Evolutionary conservation across 2,797 vertebrate genomes (phyloP), one percentile per base, ranked within the genome.

Genomic region (Phalanger gymnotis): DNA sequence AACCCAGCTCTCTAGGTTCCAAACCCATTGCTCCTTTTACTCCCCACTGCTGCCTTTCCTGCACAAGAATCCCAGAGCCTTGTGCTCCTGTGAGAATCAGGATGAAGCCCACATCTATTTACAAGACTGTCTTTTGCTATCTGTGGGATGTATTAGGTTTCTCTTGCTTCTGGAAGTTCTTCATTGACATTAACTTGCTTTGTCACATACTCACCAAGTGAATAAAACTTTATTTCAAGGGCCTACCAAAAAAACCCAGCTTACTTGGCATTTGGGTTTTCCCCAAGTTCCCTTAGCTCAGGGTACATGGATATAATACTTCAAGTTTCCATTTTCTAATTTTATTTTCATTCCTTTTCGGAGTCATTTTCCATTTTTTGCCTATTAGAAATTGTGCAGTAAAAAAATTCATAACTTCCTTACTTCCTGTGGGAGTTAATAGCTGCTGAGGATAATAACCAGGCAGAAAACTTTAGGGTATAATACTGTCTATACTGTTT

Each of bases 351-450:
- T 94, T 96, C 66, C 27, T 96, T 89, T 94, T 96, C 91, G 61
- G 92, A 96, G 90, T 73, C 40, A 96, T 91, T 96, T 96, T 94
- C 73, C 6, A 34, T 92, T 95, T 97, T 96, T 92, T 93, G 66
- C 31, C 91, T 95, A 54, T 53, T 95, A 90, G 90, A 95, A 97
- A 96, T 19, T 96, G 12, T 54, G 14, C 53, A 95, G 93, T 52
- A 91, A 93, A 92, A 95, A 92, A 94, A 53, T 57, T 97, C 90
- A 94, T 94, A 96, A 97, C 93, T 94, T 96, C 52, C 61, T 95
- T 54, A 93, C 95, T 95, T 96, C 95, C 91, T 95, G 19, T 81
- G 96, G 90, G 95, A 98, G 54, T 96, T 96, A 95, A 95, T 55
- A 34, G 40, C 94, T 92, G 34, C 93, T 95, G 54, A 96, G 55